A percentile compares a stretch with the other conserved stretches of the same genome.
Evolutionary conservation across 2,113 vertebrate genomes (phyloP).

Genomic region (Poeciliopsis prolifica): DNA sequence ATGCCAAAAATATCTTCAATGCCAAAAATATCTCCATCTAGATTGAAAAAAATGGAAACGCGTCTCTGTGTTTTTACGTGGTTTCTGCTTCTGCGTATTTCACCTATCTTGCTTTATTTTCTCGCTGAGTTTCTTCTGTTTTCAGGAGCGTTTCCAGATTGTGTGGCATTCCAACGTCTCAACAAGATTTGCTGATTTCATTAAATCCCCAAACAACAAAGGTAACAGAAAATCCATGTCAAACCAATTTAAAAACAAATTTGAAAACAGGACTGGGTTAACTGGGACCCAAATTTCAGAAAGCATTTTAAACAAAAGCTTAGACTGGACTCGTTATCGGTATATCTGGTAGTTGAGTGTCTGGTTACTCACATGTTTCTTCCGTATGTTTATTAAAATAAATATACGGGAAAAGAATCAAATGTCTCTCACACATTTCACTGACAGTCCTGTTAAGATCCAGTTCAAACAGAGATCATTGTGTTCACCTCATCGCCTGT

Average conservation of each 20-base stretch:
- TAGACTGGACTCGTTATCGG: background rate
- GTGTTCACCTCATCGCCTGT: background rate
- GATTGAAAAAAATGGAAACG: too few relatives aligned
- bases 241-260: background rate
- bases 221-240: background rate
- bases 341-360: background rate
- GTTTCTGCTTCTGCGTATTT: background rate
- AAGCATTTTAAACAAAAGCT: background rate
- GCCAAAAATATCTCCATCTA: too few relatives aligned
- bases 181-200: background rate
- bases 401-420: too few relatives aligned
- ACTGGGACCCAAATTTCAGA: background rate
- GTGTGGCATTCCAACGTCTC: background rate
- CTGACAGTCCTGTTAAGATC: background rate
- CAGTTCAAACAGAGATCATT: constrained; percentile 7
- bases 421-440: background rate
- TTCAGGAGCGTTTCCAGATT: background rate
- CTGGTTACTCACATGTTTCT: background rate
- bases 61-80: too few relatives aligned
- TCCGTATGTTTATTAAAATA: background rate
- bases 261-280: background rate
- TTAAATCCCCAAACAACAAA: background rate
- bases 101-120: background rate
- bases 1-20: too few relatives aligned
- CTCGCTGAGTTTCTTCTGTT: background rate